Conservation (phyloP, 2,113 vertebrate genomes). For the Podarcis raffonei region DNA sequence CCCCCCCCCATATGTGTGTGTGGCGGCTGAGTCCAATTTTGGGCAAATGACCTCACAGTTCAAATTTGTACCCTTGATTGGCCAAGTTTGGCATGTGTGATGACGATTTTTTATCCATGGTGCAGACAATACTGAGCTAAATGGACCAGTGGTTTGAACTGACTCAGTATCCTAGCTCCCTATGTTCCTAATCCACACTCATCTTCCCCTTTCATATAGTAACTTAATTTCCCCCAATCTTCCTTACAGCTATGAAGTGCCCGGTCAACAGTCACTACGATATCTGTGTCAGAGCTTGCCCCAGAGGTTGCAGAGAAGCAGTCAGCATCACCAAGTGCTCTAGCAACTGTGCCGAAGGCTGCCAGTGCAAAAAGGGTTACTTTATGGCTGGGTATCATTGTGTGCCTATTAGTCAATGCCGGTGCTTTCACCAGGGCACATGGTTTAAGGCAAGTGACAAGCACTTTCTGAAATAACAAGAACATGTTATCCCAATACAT, state of each 20-base stretch:
- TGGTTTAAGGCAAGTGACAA: constrained; percentile 59
- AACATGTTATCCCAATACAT: background rate
- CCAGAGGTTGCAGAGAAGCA: constrained; percentile 58
- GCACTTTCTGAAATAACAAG: background rate
- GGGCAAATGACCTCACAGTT: too few relatives aligned
- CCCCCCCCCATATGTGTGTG: too few relatives aligned
- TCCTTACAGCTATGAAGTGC: constrained; percentile 65
- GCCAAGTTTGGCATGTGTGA: too few relatives aligned
- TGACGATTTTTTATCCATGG: too few relatives aligned
- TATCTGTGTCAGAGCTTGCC: constrained; percentile 66
- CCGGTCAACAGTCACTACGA: constrained; percentile 64
- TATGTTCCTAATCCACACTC: background rate
- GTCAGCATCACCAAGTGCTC: constrained; percentile 42
- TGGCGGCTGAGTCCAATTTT: too few relatives aligned
- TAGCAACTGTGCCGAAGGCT: constrained; percentile 70
- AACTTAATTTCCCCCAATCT: background rate
- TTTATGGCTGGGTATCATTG: constrained; percentile 61
- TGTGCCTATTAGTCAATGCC: constrained; percentile 56
- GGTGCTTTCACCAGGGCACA: constrained; percentile 54
- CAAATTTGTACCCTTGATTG: too few relatives aligned
- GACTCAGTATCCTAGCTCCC: background rate
- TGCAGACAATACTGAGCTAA: too few relatives aligned
- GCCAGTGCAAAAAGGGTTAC: constrained; percentile 67
- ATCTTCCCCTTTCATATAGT: background rate
- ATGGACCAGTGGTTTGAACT: too few relatives aligned